Conservation (phyloP, 2,888 invertebrate genomes). For the Zele albiditarsus region DNA sequence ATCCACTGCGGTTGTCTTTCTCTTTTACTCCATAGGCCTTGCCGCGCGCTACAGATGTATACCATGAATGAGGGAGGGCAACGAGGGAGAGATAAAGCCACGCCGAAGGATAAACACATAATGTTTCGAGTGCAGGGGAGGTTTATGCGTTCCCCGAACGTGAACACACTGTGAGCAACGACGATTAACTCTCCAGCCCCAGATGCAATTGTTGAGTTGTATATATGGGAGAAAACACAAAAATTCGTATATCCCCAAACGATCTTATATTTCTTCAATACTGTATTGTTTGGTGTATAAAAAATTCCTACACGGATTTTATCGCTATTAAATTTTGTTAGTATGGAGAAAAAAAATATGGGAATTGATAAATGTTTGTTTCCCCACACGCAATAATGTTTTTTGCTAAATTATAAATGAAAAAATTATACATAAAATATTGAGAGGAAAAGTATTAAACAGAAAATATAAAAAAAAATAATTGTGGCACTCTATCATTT, state of each 20-base stretch:
- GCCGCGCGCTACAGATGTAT: conserved; percentile 41
- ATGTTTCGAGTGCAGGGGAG: conserved; percentile 54
- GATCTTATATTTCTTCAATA: not conserved
- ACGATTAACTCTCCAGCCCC: conserved; percentile 33
- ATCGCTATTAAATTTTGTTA: too few relatives aligned
- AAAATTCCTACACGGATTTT: too few relatives aligned
- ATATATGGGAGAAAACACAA: conserved; percentile 12
- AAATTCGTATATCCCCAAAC: not conserved
- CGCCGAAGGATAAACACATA: conserved; percentile 66
- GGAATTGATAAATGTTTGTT: too few relatives aligned
- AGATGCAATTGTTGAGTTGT: conserved; percentile 36
- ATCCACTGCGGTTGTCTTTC: conserved; percentile 33
- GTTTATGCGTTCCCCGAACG: conserved; percentile 67
- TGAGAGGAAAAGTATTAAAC: too few relatives aligned
- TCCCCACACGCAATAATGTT: too few relatives aligned
- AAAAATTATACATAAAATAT: too few relatives aligned
- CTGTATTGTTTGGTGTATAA: not conserved
- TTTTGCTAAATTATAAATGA: too few relatives aligned
- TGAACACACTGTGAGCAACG: conserved; percentile 23
- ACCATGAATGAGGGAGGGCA: conserved; percentile 38
- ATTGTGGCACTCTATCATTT: too few relatives aligned
- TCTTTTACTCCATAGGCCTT: conserved; percentile 43
- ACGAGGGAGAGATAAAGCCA: conserved; percentile 43
- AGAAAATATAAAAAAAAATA: too few relatives aligned
- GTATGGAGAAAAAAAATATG: too few relatives aligned